phyloP scores from a whole-genome alignment of 2,113 vertebrate species.

The Indri indri region DNA sequence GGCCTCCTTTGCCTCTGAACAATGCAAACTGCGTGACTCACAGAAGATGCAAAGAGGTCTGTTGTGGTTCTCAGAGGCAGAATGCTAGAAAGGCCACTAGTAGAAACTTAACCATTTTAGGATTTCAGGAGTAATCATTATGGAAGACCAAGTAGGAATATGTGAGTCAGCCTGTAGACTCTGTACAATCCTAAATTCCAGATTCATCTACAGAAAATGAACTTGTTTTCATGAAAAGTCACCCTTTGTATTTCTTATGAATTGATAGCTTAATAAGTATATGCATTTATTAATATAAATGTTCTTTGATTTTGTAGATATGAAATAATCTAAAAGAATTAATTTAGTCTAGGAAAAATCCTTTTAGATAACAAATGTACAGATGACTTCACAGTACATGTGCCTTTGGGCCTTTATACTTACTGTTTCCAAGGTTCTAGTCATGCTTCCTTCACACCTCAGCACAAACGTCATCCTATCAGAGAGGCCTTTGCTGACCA shows the following conservation, averaged over 20 bases:
- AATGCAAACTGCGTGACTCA: not conserved
- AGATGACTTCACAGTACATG: not conserved
- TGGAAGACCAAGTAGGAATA: not conserved
- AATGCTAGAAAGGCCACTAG: not conserved
- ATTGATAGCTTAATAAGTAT: not conserved
- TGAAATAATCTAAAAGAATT: not conserved
- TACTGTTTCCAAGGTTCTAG: not conserved
- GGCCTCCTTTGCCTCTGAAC: not conserved
- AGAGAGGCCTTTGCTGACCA: not conserved
- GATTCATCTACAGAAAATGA: conserved; percentile 31
- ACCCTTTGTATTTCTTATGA: not conserved
- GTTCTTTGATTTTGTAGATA: not conserved
- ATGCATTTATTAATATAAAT: not conserved
- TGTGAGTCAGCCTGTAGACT: not conserved
- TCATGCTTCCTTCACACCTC: not conserved
- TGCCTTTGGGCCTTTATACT: not conserved
- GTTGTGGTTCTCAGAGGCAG: not conserved
- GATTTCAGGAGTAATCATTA: not conserved
- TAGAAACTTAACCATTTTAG: not conserved
- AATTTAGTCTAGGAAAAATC: not conserved
- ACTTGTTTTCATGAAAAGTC: not conserved
- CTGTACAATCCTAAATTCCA: not conserved
- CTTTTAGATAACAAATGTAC: not conserved
- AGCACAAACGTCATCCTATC: not conserved
- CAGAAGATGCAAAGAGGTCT: not conserved